Base-by-base conservation (phyloP, 1,140 invertebrate genomes). In the Drosophila auraria region DNA sequence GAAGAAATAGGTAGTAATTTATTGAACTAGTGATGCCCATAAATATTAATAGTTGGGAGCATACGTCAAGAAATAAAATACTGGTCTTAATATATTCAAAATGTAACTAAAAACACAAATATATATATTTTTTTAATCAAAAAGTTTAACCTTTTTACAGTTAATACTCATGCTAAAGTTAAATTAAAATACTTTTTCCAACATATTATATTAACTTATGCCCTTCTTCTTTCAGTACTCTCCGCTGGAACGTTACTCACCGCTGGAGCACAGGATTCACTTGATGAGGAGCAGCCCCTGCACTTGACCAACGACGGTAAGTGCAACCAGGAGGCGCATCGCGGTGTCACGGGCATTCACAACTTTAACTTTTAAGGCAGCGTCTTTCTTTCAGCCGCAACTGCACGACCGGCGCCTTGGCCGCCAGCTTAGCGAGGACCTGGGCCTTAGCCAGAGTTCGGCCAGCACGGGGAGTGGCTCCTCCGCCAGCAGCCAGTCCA, bases 301-400 rank as follows among this genome's bases (percentile, higher is more conserved):
- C 91, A 92, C 61, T 50, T 92, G 58, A 90, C 77, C 11, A 92
- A 92, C 57, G 91, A 92, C 65, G 86, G 91, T 92, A 91, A 92
- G 87, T 91, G 59, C 1, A 14, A 51, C 51, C 61, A 71, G 50
- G 8, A 20, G 61, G 76, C 33, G 72, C 62, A 58, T 66, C 23
- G 60, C 54, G 53, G 69, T 68, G 49, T 14, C 51, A 75, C 72
- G 84, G 69, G 45, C 84, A 91, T 92, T 93, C 87, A 91, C 78
- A 92, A 87, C 90, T 91, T 90, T 82, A 90, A 93, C 92, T 79
- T 80, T 92, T 91, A 93, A 93, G 92, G 92, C 86, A 93, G 92
- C 87, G 84, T 93, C 92, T 93, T 93, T 91, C 76, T 93, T 93
- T 84, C 92, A 93, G 92, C 89, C 91, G 44, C 83, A 91, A 36